Conservation (phyloP, 1,140 invertebrate species). For the Agraylea sexmaculata region DNA sequence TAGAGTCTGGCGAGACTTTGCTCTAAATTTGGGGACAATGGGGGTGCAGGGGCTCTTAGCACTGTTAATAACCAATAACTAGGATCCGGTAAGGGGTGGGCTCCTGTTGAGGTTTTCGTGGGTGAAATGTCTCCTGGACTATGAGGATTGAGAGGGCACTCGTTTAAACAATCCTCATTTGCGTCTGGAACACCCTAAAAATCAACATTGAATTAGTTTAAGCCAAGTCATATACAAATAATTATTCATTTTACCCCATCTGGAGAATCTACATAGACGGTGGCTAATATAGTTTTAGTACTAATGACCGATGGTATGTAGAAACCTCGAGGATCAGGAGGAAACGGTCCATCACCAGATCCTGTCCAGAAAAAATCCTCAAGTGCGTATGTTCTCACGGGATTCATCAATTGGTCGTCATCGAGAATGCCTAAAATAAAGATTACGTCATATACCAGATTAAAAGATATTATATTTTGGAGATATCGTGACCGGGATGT, state of each 20-base stretch:
- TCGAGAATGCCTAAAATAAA: too few relatives aligned
- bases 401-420: constrained; percentile 29
- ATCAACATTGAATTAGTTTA: background rate
- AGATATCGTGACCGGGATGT: too few relatives aligned
- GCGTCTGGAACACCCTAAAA: constrained; percentile 2
- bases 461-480: too few relatives aligned
- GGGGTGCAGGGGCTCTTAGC: constrained; percentile 39
- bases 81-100: constrained; percentile 30
- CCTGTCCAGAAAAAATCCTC: constrained; percentile 82
- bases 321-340: constrained; percentile 22
- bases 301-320: constrained; percentile 31
- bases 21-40: constrained; percentile 39
- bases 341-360: constrained; percentile 57
- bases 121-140: constrained; percentile 22
- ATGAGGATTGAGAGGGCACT: constrained; percentile 16
- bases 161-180: constrained; percentile 16
- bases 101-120: constrained; percentile 8
- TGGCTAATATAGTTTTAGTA: constrained; percentile 49
- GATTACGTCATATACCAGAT: too few relatives aligned
- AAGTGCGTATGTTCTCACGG: constrained; percentile 48
- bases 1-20: constrained; percentile 49
- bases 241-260: constrained; percentile 24
- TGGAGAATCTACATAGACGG: constrained; percentile 43
- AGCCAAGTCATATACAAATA: too few relatives aligned
- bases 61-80: constrained; percentile 73